phyloP scores from a whole-genome alignment of 2,797 vertebrate genomes.

The Ctenopoma kingsleyae region DNA sequence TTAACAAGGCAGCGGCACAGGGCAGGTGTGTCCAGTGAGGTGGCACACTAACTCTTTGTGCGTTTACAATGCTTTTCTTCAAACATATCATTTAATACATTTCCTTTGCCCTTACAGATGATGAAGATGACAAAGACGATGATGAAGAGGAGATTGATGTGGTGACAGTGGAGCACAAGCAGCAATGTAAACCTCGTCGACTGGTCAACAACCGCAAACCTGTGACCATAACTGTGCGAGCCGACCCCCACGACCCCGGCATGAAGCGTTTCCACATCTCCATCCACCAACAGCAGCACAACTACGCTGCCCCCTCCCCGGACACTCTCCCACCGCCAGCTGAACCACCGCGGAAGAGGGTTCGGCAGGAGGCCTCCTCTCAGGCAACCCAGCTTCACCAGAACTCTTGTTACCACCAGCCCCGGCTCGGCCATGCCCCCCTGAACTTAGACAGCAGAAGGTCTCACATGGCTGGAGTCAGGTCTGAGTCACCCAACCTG shows the following conservation, averaged over 20 bases:
- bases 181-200: conserved; percentile 84
- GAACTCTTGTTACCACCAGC: conserved; percentile 60
- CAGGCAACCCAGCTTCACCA: conserved; percentile 36
- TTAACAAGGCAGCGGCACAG: background rate
- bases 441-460: conserved; percentile 74
- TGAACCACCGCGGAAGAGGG: conserved; percentile 80
- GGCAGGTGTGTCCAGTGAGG: background rate
- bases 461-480: conserved; percentile 46
- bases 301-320: conserved; percentile 90
- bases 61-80: background rate
- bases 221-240: conserved; percentile 91
- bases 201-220: conserved; percentile 87
- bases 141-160: conserved; percentile 93
- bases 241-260: conserved; percentile 89
- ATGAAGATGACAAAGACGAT: conserved; percentile 75
- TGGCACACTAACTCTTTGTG: background rate
- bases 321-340: conserved; percentile 66
- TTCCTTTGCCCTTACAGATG: conserved; percentile 59
- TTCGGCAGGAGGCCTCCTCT: conserved; percentile 71
- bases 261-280: conserved; percentile 95
- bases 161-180: conserved; percentile 93
- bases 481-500: conserved; percentile 68
- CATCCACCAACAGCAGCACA: conserved; percentile 95
- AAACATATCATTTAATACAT: background rate
- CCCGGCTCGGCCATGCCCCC: conserved; percentile 66